Base-by-base conservation (phyloP, 1,140 invertebrate genomes). In the Aphaenogaster ashmeadi region DNA sequence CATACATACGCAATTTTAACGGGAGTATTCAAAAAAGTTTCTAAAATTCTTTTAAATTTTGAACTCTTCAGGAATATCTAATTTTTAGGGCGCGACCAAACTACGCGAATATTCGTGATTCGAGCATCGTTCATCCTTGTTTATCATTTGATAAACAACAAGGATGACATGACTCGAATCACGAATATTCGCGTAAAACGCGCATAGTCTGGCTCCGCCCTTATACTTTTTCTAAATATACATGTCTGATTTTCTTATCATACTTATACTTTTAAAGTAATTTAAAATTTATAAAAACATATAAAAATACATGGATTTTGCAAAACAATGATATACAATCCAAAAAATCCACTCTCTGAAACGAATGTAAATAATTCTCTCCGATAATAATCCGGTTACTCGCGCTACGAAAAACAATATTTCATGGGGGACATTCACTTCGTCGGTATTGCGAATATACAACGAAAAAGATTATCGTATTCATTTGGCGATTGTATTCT, bases 361-460 rank as follows among this genome's bases (percentile, higher is more conserved):
- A 67, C 33, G 77, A 33, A 80, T 69, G 66, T 21, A 80, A 80
- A 80, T 80, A 69, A 80, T 80, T 69, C 47, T 54, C 36, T 54
- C 13, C 64, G 62, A 80, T 80, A 69, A 80, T 80, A 80, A 69
- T 69, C 33, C 47, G 36, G 13, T 80, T 80, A 67, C 33, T 52
- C 47, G 62, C 36, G 33, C 21, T 15, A 69, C n/a, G 47, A 69
- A 54, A 80, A 80, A 54, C 77, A 41, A 67, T 54, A 36, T 69
- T 69, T 80, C 11, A 67, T 33, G 9, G 78, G 21, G 47, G 33
- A 56, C 13, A 15, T 44, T 54, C 7, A 21, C 36, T 69, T 54
- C 13, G 33, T 41, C n/a, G 47, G 3, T 52, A 15, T 52, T 50
- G 36, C n/a, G 62, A 41, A 38, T 69, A 69, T n/a, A 44, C 62